These are phyloP conservation scores for Holacanthus passer DNA, from an alignment of 2,113 vertebrate species.

Conservation along the genomic window DNA sequence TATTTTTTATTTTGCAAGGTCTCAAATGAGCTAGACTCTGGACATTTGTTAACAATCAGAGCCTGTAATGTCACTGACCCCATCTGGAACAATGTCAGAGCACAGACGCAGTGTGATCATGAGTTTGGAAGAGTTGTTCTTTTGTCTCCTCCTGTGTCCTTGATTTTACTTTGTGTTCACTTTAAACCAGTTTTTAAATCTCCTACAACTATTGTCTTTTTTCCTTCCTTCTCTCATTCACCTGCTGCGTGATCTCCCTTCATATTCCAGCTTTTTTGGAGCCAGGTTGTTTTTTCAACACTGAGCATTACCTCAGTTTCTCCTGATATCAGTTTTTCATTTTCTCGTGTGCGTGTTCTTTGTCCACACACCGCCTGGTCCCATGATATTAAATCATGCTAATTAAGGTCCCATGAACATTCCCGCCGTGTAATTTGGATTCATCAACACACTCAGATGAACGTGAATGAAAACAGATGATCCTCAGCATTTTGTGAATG, in stretches of 20 bases:
- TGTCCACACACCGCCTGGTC: background rate
- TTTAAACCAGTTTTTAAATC: background rate
- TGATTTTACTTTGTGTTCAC: background rate
- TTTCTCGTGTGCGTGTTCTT: background rate
- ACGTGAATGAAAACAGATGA: conserved; percentile 14
- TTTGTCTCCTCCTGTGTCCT: conserved; percentile 22
- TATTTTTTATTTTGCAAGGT: background rate
- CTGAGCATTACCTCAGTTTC: background rate
- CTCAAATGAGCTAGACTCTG: background rate
- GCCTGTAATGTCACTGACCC: background rate
- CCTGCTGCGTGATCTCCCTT: conserved; percentile 16
- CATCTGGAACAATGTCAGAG: conserved; percentile 28
- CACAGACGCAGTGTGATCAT: background rate
- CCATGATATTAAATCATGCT: conserved; percentile 18
- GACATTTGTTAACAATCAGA: conserved; percentile 6
- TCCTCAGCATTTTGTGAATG: background rate
- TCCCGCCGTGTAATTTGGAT: conserved; percentile 5
- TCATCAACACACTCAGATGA: background rate
- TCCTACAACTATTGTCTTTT: background rate
- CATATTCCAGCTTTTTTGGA: background rate
- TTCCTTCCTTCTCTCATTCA: background rate
- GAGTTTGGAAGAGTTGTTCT: conserved; percentile 15
- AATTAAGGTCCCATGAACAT: conserved; percentile 18
- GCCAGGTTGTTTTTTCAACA: background rate
- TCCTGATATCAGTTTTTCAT: conserved; percentile 3